Evolutionary conservation across 1,140 invertebrate species (phyloP).

Genomic region (Ceratosolen solmsi): DNA sequence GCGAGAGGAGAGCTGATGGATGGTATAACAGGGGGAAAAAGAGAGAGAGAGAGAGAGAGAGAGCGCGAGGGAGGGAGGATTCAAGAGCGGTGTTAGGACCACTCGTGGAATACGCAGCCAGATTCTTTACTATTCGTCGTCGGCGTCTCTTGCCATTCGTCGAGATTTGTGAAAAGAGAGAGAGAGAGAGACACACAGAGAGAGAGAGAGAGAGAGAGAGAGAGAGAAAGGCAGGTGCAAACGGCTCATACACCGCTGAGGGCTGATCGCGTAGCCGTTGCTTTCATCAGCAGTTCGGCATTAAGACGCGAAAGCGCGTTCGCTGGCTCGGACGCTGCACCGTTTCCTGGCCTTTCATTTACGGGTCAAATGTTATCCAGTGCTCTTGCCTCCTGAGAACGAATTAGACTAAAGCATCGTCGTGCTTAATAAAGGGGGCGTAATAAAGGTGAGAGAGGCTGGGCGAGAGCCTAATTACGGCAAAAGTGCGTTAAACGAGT

Average conservation of each 20-base stretch:
- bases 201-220: neutral
- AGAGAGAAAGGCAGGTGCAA: constrained; percentile 39
- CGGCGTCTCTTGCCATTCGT: neutral
- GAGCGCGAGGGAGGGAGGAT: no score
- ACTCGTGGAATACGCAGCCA: neutral
- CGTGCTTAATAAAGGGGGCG: no score
- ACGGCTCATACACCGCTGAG: no score
- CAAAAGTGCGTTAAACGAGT: no score
- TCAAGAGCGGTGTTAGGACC: no score
- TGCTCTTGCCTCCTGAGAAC: no score
- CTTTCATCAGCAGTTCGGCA: neutral
- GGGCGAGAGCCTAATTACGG: no score
- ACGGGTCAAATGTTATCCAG: no score
- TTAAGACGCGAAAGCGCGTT: neutral
- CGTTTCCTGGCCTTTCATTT: neutral
- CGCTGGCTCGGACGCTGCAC: neutral
- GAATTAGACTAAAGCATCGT: no score
- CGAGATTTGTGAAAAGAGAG: neutral
- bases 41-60: no score
- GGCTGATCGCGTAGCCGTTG: neutral
- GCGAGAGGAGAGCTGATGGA: no score
- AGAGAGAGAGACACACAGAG: neutral
- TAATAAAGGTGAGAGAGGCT: neutral
- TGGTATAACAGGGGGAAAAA: no score
- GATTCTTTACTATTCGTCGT: neutral